Base-by-base conservation (phyloP, 2,888 invertebrate species). In the Deroplatys truncata region DNA sequence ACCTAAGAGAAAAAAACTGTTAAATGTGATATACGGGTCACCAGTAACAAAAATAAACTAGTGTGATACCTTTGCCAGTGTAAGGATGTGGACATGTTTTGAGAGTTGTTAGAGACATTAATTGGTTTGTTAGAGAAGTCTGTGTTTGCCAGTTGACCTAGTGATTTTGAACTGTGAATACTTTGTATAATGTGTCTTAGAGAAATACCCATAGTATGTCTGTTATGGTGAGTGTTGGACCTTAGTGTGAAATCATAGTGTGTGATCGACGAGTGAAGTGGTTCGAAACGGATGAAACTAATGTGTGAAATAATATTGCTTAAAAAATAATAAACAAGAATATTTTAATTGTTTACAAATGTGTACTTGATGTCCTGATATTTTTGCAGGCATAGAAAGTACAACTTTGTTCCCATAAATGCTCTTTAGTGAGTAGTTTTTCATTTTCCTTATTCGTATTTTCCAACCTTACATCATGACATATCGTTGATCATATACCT, bases 331-430 rank as follows among this genome's bases (percentile, higher is more conserved):
- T 89, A 84, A 90, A 90, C 85, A 88, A 88, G 88, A 90, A 90
- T 90, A 90, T 90, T 90, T 90, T 90, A 90, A 86, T 89, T 90
- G 90, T 90, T 90, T 89, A 84, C 43, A 72, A 56, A 88, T 20
- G 49, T 84, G 31, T 84, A 72, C 56, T 72, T 72, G 56, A 20
- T 72, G 20, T 72, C 56, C 56, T 72, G 56, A 72, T 72, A 25
- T 25, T 72, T 72, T 72, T 20, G 20, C 56, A 72, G 56, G 56
- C 56, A 72, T 72, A 25, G 25, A 72, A 20, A 72, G 56, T 72
- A 72, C 56, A 72, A 20, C 56, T 72, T 25, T 72, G 56, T 72
- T 72, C 56, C 56, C 20, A 72, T 0, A 72, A 72, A 72, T 72
- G 56, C 56, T 72, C 56, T 72, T 72, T 20, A 72, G 56, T 7